phyloP scores from a whole-genome alignment of 2,888 invertebrate species.

The Ferdinandea cuprea region DNA sequence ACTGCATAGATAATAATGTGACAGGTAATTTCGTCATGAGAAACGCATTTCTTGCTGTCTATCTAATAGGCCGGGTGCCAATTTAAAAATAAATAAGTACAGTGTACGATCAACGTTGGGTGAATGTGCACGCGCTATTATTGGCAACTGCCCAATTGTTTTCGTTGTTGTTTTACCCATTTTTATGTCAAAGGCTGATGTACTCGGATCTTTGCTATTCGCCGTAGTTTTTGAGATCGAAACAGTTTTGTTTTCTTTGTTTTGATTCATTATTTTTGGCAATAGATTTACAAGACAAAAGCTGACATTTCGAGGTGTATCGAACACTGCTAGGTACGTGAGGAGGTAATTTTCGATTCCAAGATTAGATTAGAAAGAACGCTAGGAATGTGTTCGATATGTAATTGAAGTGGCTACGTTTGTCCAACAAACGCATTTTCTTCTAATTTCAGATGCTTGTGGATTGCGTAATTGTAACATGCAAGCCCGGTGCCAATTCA shows the following conservation, averaged over 20 bases:
- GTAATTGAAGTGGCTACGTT: background rate
- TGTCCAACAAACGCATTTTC: conserved; percentile 30
- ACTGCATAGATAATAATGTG: conserved; percentile 28
- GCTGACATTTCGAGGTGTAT: conserved; percentile 51
- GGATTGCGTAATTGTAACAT: conserved; percentile 48
- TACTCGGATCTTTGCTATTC: conserved; percentile 51
- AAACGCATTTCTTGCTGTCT: conserved; percentile 45
- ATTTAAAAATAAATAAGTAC: conserved; percentile 52
- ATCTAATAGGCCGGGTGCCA: conserved; percentile 58
- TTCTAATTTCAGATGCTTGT: conserved; percentile 41
- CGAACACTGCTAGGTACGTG: conserved; percentile 16
- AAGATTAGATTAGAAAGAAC: conserved; percentile 29
- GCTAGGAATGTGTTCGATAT: conserved; percentile 27
- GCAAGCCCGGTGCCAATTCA: conserved; percentile 29
- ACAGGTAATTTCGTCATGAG: conserved; percentile 1
- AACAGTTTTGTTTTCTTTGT: conserved; percentile 15
- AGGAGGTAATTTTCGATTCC: background rate
- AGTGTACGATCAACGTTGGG: conserved; percentile 41
- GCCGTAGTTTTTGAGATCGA: conserved; percentile 40
- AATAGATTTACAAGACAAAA: conserved; percentile 26
- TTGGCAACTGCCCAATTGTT: conserved; percentile 44
- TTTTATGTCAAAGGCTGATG: conserved; percentile 71
- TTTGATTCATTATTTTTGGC: conserved; percentile 34
- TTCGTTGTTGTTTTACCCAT: conserved; percentile 52
- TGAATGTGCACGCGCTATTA: conserved; percentile 56